Percentiles rank a stretch among this genome's conserved stretches.
Evolutionary conservation across 2,113 vertebrate species (phyloP).

Genomic region (Emydocephalus ijimae): DNA sequence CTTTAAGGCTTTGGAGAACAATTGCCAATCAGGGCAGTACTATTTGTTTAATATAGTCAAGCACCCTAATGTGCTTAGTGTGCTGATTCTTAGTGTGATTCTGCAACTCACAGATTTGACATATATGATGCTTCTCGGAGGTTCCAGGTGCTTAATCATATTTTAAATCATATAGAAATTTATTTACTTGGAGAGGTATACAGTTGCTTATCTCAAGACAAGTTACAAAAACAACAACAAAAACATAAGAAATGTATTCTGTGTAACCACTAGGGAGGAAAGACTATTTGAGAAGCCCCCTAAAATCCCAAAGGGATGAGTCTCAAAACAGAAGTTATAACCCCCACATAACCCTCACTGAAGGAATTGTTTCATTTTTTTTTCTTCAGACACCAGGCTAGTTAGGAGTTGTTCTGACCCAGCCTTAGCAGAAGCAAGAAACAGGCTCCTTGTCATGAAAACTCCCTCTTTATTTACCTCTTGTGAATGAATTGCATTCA

Average conservation of each 20-base stretch:
- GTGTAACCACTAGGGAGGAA: not conserved
- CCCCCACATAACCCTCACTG: not conserved
- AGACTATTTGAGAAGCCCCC: not conserved
- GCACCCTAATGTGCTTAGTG: not conserved
- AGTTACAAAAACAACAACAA: not conserved
- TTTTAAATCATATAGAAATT: not conserved
- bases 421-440: too few species aligned
- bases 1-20: not conserved
- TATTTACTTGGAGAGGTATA: not conserved
- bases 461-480: too few species aligned
- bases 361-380: not conserved
- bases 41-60: not conserved
- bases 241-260: not conserved
- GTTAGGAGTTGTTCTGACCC: not conserved
- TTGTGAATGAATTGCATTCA: too few species aligned
- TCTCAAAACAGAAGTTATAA: not conserved
- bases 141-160: not conserved
- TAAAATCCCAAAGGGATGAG: not conserved
- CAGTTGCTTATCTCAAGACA: not conserved
- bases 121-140: not conserved
- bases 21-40: not conserved
- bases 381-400: not conserved
- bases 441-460: too few species aligned
- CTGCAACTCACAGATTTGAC: not conserved
- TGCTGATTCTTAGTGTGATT: not conserved